These are phyloP conservation scores for Resseliella maxima DNA, from an alignment of 2,888 invertebrate genomes.

Conservation along the genomic window DNA sequence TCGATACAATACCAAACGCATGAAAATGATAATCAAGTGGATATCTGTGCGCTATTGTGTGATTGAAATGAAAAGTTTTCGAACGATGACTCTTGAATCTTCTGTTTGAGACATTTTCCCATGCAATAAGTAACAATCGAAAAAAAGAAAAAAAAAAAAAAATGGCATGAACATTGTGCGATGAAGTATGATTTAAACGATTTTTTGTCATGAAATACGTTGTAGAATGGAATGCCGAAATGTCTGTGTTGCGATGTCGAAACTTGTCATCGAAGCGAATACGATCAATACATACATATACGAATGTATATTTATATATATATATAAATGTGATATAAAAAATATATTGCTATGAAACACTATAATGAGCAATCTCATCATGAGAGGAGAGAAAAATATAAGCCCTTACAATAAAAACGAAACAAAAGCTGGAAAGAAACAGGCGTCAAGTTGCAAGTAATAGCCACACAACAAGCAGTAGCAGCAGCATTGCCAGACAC, in stretches of 20 bases:
- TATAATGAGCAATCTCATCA: conserved; percentile 11
- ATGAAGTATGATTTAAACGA: background rate
- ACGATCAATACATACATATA: too few relatives aligned
- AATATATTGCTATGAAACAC: background rate
- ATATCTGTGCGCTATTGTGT: background rate
- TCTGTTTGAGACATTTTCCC: background rate
- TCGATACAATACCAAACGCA: background rate
- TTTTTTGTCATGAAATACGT: background rate
- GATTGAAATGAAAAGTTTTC: conserved; percentile 21
- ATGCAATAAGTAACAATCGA: background rate
- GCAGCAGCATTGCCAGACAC: background rate
- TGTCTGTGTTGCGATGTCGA: background rate
- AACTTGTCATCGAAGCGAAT: background rate
- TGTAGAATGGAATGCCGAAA: background rate
- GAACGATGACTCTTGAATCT: conserved; percentile 19
- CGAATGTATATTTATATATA: too few relatives aligned
- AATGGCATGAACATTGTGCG: too few relatives aligned
- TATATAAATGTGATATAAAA: too few relatives aligned
- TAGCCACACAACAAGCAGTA: background rate
- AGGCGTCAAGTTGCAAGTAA: conserved; percentile 25
- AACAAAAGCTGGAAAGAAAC: background rate
- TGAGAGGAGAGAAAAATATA: background rate
- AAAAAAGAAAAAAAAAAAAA: too few relatives aligned
- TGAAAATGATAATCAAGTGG: background rate
- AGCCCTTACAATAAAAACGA: background rate